Base-by-base conservation (phyloP, 2,888 invertebrate genomes). In the Drosophila parthenogenetica region DNA sequence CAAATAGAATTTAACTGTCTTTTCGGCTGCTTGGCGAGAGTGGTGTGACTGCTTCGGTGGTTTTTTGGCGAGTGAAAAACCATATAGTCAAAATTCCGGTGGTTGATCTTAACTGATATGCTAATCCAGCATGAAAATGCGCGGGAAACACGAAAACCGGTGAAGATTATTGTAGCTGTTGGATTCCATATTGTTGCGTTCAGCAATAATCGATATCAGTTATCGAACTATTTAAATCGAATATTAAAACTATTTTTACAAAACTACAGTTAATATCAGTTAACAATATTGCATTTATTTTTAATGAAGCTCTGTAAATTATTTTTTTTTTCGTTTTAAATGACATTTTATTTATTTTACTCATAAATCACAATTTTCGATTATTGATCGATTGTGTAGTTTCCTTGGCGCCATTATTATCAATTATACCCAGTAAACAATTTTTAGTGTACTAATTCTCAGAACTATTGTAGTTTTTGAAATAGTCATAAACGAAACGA, bases 11-110 rank as follows among this genome's bases (percentile, higher is more conserved):
- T 77, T 57, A 22, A 43, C 19, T 46, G 32, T 19, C 14, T 42
- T 35, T 35, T 35, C 35, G 40, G 29, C 29, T 16, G 22, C 19
- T 59, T 32, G 37, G 29, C 65, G 48, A 22, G 32, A 35, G 51
- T 64, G 69, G 22, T 73, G 69, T 50, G 59, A 45, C 69, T 54
- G 58, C 86, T 78, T 60, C 69, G 61, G 57, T 46, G 69, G 82
- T 75, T 71, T 79, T 78, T 35, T 42, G 48, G 43, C 58, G 82
- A 87, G 66, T 82, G 82, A 78, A 81, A 75, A 69, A 57, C 62
- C 64, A 61, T 57, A 63, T 29, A 61, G 69, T 46, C 35, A 11
- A 51, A 62, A 32, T 48, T 17, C 16, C 29, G 61, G 63, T 63
- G 64, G 69, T 65, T 73, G 60, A 40, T 49, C 57, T 32, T 54